Percentiles rank a stretch among this genome's conserved stretches.
Conservation (phyloP, 2,797 vertebrate genomes). For the Emydoidea blandingii region DNA sequence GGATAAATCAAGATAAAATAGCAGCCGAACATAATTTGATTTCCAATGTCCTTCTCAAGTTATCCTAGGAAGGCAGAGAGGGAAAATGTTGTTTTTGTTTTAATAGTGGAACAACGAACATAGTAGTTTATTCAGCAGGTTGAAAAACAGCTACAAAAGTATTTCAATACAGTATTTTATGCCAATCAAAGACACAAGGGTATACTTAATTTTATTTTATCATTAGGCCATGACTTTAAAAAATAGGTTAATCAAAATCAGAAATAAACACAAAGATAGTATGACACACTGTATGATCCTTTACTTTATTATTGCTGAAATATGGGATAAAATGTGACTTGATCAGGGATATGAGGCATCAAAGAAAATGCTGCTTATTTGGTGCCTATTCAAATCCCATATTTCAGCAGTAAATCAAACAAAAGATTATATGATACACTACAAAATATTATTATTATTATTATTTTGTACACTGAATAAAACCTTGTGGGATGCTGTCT, state of each 20-base stretch:
- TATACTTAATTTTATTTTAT: neutral
- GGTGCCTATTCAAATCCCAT: neutral
- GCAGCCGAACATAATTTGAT: slow-evolving; percentile 44
- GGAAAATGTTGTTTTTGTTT: neutral
- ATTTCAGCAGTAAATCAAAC: neutral
- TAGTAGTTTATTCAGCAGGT: too few species aligned
- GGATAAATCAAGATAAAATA: slow-evolving; percentile 70
- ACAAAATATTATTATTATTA: neutral
- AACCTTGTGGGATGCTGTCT: neutral
- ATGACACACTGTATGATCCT: neutral
- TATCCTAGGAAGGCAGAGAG: slow-evolving; percentile 6
- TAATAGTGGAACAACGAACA: slow-evolving; percentile 9
- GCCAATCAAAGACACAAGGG: neutral
- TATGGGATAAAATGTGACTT: neutral
- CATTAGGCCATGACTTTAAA: neutral
- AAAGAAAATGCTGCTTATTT: neutral
- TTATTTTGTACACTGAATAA: slow-evolving; percentile 14
- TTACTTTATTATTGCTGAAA: neutral
- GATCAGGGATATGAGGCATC: neutral
- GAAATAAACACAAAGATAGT: neutral
- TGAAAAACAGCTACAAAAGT: too few species aligned
- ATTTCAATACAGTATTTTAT: neutral
- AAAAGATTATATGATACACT: slow-evolving; percentile 30
- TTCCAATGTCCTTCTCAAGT: neutral
- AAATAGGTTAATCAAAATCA: neutral